phyloP scores from a whole-genome alignment of 1,140 invertebrate species.

The Drosophila mayri region DNA sequence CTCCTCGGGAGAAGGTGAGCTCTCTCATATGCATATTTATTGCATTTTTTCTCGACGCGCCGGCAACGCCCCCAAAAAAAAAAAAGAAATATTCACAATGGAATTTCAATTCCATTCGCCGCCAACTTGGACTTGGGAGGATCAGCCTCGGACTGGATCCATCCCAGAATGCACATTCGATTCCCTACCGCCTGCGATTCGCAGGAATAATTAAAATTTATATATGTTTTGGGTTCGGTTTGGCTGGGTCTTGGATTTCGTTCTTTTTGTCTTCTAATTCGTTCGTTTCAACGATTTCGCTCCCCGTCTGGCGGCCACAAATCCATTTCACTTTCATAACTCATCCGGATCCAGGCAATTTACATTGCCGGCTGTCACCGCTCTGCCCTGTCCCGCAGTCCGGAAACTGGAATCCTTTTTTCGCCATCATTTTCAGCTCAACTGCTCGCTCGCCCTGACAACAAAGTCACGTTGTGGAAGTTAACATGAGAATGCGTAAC shows the following conservation, averaged over 20 bases:
- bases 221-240: constrained; percentile 60
- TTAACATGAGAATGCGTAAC: constrained; percentile 53
- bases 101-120: constrained; percentile 84
- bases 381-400: not conserved
- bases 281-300: constrained; percentile 3
- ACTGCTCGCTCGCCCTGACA: not conserved
- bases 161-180: constrained; percentile 64
- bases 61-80: constrained; percentile 81
- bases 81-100: constrained; percentile 62
- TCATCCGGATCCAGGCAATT: constrained; percentile 67
- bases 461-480: constrained; percentile 45
- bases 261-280: constrained; percentile 46
- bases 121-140: constrained; percentile 38
- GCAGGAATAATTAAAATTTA: constrained; percentile 80
- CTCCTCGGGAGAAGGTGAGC: constrained; percentile 21
- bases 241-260: constrained; percentile 24
- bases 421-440: not conserved
- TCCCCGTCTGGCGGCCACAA: constrained; percentile 33
- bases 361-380: constrained; percentile 51
- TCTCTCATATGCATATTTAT: constrained; percentile 85
- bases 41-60: constrained; percentile 81
- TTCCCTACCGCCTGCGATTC: constrained; percentile 53
- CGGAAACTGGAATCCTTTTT: constrained; percentile 4
- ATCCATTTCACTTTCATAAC: constrained; percentile 79
- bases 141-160: constrained; percentile 12